Percentiles rank a stretch among this genome's conserved stretches.
Evolutionary conservation across 2,113 vertebrate species (phyloP).

Genomic region (Chauna torquata): DNA sequence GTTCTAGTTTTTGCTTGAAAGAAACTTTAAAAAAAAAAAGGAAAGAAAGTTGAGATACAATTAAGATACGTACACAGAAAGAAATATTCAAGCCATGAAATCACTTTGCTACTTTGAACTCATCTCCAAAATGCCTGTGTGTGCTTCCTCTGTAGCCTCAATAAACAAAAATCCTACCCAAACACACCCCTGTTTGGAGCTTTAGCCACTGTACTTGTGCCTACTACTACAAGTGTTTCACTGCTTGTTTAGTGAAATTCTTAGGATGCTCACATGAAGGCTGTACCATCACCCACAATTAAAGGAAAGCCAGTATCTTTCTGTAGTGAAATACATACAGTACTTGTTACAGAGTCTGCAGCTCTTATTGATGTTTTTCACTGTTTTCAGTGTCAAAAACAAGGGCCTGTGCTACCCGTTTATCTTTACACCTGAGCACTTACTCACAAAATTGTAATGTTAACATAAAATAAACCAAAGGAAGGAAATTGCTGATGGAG

Average conservation of each 20-base stretch:
- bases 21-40: too few species aligned
- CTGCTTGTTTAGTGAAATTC: neutral
- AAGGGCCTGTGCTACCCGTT: neutral
- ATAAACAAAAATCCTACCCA: neutral
- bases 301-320: neutral
- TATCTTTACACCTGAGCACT: neutral
- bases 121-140: neutral
- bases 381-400: neutral
- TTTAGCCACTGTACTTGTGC: neutral
- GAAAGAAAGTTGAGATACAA: neutral
- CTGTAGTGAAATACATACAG: neutral
- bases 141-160: neutral
- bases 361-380: neutral
- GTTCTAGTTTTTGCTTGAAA: neutral
- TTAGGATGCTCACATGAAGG: neutral
- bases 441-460: neutral
- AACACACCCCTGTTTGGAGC: neutral
- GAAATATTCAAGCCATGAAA: neutral
- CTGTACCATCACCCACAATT: neutral
- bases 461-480: constrained; percentile 1
- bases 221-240: too few species aligned
- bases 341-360: neutral
- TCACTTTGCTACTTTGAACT: neutral
- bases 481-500: neutral
- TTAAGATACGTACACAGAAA: neutral